phyloP scores from a whole-genome alignment of 2,113 vertebrate species.

The Percopsis transmontana region DNA sequence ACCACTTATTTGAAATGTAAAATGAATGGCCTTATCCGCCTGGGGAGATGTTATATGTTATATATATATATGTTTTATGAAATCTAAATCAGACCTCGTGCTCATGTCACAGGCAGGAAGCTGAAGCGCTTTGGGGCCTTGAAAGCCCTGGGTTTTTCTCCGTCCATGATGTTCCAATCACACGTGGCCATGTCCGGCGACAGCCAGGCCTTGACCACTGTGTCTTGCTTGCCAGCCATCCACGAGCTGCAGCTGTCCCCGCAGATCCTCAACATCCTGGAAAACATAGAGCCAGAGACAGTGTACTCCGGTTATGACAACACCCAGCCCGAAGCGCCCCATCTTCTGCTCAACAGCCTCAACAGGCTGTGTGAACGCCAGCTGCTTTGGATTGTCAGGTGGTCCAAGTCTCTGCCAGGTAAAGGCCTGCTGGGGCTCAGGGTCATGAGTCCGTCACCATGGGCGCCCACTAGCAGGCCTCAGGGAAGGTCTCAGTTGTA shows the following conservation, averaged over 20 bases:
- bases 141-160: constrained; percentile 83
- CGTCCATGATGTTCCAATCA: constrained; percentile 83
- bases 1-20: no score
- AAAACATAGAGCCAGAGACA: constrained; percentile 92
- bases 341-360: constrained; percentile 90
- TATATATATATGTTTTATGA: neutral
- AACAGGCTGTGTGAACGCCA: constrained; percentile 94
- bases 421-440: constrained; percentile 53
- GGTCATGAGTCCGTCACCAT: constrained; percentile 30
- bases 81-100: constrained; percentile 19
- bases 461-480: constrained; percentile 18
- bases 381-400: constrained; percentile 94
- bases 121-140: constrained; percentile 92
- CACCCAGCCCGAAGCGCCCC: constrained; percentile 83
- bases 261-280: constrained; percentile 85
- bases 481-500: constrained; percentile 26
- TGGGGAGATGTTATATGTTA: no score
- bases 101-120: constrained; percentile 85
- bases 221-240: constrained; percentile 81
- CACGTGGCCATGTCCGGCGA: constrained; percentile 77
- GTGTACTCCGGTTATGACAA: constrained; percentile 89
- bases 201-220: constrained; percentile 77
- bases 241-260: constrained; percentile 87
- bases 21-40: no score
- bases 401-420: constrained; percentile 98